A percentile compares a stretch with the other conserved stretches of the same genome.
phyloP scores from a whole-genome alignment of 2,113 vertebrate genomes.

The Brachionichthys hirsutus region DNA sequence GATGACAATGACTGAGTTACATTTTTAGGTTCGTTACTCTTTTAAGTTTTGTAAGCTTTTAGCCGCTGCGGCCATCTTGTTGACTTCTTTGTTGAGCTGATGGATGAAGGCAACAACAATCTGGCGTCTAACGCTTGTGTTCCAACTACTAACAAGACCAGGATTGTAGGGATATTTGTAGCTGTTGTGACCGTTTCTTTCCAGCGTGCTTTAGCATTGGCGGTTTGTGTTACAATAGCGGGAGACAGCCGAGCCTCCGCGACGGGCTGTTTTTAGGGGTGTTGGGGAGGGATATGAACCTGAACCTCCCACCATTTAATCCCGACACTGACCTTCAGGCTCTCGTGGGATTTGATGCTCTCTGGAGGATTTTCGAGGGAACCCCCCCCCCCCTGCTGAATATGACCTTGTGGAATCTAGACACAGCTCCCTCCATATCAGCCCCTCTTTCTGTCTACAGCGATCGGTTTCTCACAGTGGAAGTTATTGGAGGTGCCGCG shows the following conservation, averaged over 20 bases:
- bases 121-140: too few relatives aligned
- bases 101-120: too few relatives aligned
- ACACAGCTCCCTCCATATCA: background rate
- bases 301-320: constrained; percentile 18
- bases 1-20: too few relatives aligned
- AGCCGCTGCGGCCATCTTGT: too few relatives aligned
- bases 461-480: constrained; percentile 8
- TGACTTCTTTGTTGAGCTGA: too few relatives aligned
- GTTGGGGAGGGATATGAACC: background rate
- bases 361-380: constrained; percentile 25
- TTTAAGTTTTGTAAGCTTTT: too few relatives aligned
- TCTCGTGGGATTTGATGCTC: constrained; percentile 26
- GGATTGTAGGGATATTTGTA: too few relatives aligned
- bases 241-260: background rate
- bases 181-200: too few relatives aligned
- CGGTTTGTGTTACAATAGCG: background rate
- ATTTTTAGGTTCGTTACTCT: too few relatives aligned
- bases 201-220: background rate
- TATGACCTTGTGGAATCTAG: constrained; percentile 8
- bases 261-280: background rate
- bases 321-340: constrained; percentile 13
- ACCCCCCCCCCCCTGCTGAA: constrained; percentile 5
- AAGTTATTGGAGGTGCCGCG: background rate
- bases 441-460: background rate
- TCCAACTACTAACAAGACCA: too few relatives aligned